Evolutionary conservation across 23 tunicate species (phyloP).

Genomic region (Halocynthia aurantium): DNA sequence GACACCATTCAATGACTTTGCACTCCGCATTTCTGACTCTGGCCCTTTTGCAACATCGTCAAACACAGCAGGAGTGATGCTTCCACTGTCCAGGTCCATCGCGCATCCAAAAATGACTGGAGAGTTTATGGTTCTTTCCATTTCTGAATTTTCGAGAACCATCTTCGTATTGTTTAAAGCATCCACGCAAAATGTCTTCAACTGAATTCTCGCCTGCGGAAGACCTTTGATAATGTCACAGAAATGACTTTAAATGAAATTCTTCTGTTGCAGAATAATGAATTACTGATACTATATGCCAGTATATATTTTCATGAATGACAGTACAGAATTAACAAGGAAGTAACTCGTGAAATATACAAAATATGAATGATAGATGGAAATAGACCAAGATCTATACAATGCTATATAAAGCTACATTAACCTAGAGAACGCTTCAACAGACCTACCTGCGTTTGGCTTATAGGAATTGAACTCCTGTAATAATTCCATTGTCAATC

Average conservation of each 20-base stretch:
- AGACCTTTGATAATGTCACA: background rate
- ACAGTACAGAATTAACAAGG: too few relatives aligned
- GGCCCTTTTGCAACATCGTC: conserved; percentile 44
- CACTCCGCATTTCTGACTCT: conserved; percentile 25
- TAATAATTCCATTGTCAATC: conserved; percentile 30
- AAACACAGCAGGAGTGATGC: conserved; percentile 39
- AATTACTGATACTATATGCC: too few relatives aligned
- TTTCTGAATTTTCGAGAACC: conserved; percentile 19
- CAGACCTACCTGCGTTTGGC: conserved; percentile 4
- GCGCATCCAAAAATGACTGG: conserved; percentile 29
- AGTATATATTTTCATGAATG: too few relatives aligned
- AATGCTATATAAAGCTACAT: background rate
- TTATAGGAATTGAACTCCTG: conserved; percentile 24
- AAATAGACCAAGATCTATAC: background rate
- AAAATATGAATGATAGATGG: too few relatives aligned
- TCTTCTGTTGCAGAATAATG: too few relatives aligned
- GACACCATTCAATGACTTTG: conserved; percentile 42
- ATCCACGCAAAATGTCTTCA: conserved; percentile 50
- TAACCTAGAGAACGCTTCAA: background rate
- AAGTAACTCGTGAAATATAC: too few relatives aligned
- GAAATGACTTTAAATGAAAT: too few relatives aligned
- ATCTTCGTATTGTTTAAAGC: conserved; percentile 21
- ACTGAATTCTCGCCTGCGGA: conserved; percentile 14
- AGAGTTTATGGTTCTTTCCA: conserved; percentile 3
- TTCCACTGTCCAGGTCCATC: conserved; percentile 30